phyloP scores from a whole-genome alignment of 2,888 invertebrate genomes.

The Fissipunctia ypsillon region DNA sequence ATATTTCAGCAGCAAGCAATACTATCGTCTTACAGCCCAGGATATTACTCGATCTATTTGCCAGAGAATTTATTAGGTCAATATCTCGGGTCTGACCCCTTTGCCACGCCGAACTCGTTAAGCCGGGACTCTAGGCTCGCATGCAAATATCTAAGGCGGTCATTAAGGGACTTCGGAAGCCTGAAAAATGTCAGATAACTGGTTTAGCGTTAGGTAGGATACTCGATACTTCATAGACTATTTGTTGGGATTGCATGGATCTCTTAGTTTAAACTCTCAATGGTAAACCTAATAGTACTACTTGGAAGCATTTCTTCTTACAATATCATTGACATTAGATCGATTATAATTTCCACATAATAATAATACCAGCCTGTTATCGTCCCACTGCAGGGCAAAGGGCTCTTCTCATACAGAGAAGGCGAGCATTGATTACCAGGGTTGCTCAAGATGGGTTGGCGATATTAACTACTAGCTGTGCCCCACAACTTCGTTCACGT shows the following conservation, averaged over 20 bases:
- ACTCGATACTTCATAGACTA: neutral
- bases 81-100: constrained; percentile 25
- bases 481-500: no score
- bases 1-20: neutral
- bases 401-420: no score
- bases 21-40: neutral
- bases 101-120: constrained; percentile 14
- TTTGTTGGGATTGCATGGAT: neutral
- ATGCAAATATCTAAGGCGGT: constrained; percentile 46
- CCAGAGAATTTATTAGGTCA: constrained; percentile 44
- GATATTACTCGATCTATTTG: constrained; percentile 31
- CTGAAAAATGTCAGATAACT: constrained; percentile 52
- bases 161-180: constrained; percentile 28
- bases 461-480: no score
- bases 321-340: no score
- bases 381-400: no score
- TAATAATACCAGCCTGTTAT: no score
- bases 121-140: constrained; percentile 15
- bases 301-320: no score
- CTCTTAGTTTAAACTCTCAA: no score
- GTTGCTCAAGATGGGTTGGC: no score
- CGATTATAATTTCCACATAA: no score
- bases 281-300: no score
- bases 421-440: no score
- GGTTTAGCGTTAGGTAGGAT: constrained; percentile 11